phyloP scores from a whole-genome alignment of 2,797 vertebrate species.

The Novumbra hubbsi region DNA sequence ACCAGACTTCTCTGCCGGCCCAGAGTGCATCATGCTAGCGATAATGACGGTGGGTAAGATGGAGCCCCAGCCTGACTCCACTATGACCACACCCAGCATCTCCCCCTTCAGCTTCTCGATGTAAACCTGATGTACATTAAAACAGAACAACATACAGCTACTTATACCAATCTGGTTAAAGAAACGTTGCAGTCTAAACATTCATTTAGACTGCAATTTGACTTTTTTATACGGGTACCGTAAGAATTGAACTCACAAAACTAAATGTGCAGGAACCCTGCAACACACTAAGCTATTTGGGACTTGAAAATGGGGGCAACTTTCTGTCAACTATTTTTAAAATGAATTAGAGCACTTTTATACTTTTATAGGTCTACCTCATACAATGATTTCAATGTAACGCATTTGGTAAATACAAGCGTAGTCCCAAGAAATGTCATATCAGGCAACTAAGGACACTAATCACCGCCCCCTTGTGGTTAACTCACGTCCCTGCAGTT shows the following conservation, averaged over 20 bases:
- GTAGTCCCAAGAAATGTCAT: neutral
- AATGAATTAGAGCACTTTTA: neutral
- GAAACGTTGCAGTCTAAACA: neutral
- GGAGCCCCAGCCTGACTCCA: constrained; percentile 97
- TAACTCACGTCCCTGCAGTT: constrained; percentile 93
- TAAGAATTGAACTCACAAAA: too few relatives aligned
- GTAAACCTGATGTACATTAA: constrained; percentile 78
- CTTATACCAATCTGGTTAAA: neutral
- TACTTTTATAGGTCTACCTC: neutral
- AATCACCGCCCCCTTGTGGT: constrained; percentile 51
- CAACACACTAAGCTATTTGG: too few relatives aligned
- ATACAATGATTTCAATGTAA: neutral
- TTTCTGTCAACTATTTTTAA: neutral
- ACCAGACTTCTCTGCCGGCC: constrained; percentile 90
- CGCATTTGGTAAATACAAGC: neutral
- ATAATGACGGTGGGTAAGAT: constrained; percentile 97
- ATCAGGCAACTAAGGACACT: too few relatives aligned
- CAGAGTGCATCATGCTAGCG: constrained; percentile 95
- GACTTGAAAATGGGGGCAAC: too few relatives aligned
- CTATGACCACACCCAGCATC: constrained; percentile 92
- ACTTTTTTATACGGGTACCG: too few relatives aligned
- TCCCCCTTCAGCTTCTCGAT: constrained; percentile 98
- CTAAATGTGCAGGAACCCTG: too few relatives aligned
- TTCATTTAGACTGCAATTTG: neutral
- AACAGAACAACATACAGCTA: constrained; percentile 10